Base-by-base conservation (phyloP, 2,113 vertebrate genomes). In the Scolopax mira region DNA sequence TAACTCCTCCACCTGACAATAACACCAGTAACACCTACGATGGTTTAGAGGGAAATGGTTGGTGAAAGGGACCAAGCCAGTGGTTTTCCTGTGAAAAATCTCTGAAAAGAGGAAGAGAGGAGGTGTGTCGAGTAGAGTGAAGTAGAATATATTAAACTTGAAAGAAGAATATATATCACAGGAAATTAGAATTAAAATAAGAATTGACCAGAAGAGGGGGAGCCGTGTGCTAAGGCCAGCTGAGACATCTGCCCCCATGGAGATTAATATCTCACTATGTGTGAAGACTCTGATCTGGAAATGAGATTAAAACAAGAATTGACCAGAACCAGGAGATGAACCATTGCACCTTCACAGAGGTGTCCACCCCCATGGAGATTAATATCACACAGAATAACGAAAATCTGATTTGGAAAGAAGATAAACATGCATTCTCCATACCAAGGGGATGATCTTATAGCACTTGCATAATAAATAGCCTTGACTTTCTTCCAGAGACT, bases 241-340 rank as follows among this genome's bases (percentile, higher is more conserved):
- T 48, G 77, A 95, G 64, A 84, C 91, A 46, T 51, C 90, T 93
- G 71, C n/a, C 33, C 22, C 70, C 69, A 79, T 72, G 72, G 74
- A 96, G 77, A 97, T 94, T 89, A 96, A 95, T 96, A 89, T 93
- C 79, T 95, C 42, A 33, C 69, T 67, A 42, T 75, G 70, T 88
- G 57, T 48, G 74, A 93, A 91, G 70, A 90, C 17, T 96, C 79
- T 78, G 44, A 80, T 84, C 58, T 93, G 78, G 80, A 92, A 96
- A 91, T 94, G 67, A 93, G 91, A 94, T 97, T 94, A 89, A 96
- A 96, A 91, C 80, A 80, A 70, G 86, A 94, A 92, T 88, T 97
- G 91, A 87, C 84, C 82, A 79, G 88, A 81, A 70, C 57, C 22
- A 10, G 71, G 66, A 79, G 84, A 92, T 84, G 73, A 93, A 85